A percentile compares a stretch with the other conserved stretches of the same genome.
Evolutionary conservation across 2,113 vertebrate genomes (phyloP).

Genomic region (Chamaea fasciata): DNA sequence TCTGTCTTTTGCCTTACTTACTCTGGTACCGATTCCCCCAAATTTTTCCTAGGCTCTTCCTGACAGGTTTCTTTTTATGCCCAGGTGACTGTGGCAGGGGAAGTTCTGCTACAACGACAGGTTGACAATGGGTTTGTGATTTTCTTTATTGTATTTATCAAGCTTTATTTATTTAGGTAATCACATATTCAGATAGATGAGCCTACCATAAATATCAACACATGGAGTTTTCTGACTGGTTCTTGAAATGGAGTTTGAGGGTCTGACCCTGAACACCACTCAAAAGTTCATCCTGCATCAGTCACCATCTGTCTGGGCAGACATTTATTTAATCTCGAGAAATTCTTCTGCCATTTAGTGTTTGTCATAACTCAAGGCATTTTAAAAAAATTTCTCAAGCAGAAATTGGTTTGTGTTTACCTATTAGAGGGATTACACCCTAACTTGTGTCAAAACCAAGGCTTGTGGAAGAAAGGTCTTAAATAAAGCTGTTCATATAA

Average conservation of each 20-base stretch:
- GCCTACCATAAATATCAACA: neutral
- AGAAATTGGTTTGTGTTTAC: neutral
- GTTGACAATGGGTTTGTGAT: neutral
- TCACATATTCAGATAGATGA: neutral
- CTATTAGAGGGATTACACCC: neutral
- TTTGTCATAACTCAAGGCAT: neutral
- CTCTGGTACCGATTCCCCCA: neutral
- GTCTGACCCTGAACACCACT: neutral
- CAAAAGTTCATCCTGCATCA: neutral
- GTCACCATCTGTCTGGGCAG: neutral
- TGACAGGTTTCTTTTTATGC: neutral
- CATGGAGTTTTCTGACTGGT: neutral
- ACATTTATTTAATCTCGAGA: neutral
- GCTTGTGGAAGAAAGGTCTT: neutral
- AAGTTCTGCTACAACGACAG: neutral
- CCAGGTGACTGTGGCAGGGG: neutral
- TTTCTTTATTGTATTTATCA: neutral
- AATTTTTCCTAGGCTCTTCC: neutral
- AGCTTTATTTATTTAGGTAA: neutral
- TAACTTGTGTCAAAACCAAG: neutral
- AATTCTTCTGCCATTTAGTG: neutral
- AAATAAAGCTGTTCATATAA: neutral
- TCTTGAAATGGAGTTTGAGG: neutral
- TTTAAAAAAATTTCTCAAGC: neutral
- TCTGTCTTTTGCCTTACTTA: neutral